Conservation (phyloP, 2,888 invertebrate species). For the Melieria omissa region DNA sequence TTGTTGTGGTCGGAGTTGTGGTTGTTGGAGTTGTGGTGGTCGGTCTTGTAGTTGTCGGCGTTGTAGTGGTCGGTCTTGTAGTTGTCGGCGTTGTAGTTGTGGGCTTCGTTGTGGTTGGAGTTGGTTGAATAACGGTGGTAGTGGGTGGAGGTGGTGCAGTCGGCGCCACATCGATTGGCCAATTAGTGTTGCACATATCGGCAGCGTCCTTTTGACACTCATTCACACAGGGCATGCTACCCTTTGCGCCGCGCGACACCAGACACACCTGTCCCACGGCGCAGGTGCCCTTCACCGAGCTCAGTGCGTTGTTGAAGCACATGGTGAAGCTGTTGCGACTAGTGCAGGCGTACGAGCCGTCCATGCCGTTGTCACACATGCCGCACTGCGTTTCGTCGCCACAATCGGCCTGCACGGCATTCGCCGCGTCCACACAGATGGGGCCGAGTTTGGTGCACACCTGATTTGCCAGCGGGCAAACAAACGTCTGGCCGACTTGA, state of each 20-base stretch:
- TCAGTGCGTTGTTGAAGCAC: conserved; percentile 39
- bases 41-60: conserved; percentile 1
- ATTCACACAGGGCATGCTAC: conserved; percentile 46
- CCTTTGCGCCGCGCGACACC: background rate
- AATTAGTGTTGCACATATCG: conserved; percentile 49
- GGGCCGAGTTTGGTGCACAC: conserved; percentile 47
- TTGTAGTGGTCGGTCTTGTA: conserved; percentile 10
- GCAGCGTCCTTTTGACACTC: conserved; percentile 28
- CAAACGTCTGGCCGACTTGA: conserved; percentile 15
- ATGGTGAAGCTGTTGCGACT: conserved; percentile 49
- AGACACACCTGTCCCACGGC: conserved; percentile 46
- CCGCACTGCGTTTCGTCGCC: conserved; percentile 49
- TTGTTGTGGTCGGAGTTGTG: conserved; percentile 24
- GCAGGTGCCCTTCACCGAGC: conserved; percentile 42
- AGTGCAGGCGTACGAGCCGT: conserved; percentile 50
- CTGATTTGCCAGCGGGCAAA: conserved; percentile 44
- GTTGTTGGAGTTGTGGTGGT: conserved; percentile 15
- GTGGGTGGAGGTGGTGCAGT: conserved; percentile 5
- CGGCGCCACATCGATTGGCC: conserved; percentile 36
- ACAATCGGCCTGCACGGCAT: conserved; percentile 41
- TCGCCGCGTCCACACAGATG: conserved; percentile 43
- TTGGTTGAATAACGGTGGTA: conserved; percentile 3
- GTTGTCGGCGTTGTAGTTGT: conserved; percentile 8
- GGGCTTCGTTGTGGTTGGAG: conserved; percentile 7
- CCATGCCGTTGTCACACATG: conserved; percentile 30